Base-by-base conservation (phyloP, 2,113 vertebrate genomes). In the Semnornis frantzii region DNA sequence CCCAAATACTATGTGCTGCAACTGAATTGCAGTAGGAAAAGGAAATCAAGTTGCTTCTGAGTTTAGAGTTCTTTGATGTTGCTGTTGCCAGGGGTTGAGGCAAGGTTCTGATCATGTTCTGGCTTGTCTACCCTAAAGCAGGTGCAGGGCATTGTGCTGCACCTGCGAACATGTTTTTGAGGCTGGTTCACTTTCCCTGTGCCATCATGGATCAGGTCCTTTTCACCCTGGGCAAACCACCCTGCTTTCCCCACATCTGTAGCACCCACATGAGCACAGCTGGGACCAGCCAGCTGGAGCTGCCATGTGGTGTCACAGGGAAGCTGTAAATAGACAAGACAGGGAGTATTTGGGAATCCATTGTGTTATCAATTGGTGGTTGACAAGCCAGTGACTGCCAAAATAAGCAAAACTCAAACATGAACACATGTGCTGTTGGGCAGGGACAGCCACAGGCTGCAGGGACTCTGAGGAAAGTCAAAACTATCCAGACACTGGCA, bases 211-310 rank as follows among this genome's bases (percentile, higher is more conserved):
- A 15, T 60, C 25, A 55, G 0, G 0, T 37, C 25, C 10, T 75
- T 58, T 64, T 65, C 10, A 70, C 8, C 6, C 25, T 55, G 57
- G 34, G 18, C 21, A 44, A n/a, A 42, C 8, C 12, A 33, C 17
- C 58, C 17, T 0, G 1, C 63, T 25, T 42, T 76, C 24, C 39
- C 10, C 0, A 0, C 17, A 8, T 42, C 54, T 48, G 25, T 10
- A 50, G 60, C 27, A 60, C 5, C 21, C 31, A 11, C 39, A 9
- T 24, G 42, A 70, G 54, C 74, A 57, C 11, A 57, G 65, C 63
- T 90, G 63, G 52, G 31, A 34, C 25, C 74, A 63, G 66, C n/a
- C 23, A 39, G 48, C 54, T 89, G 91, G 42, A 68, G 57, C 42
- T 88, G 69, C 69, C 46, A 20, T 0, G 1, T 24, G 68, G 12